A percentile compares a stretch with the other conserved stretches of the same genome.
phyloP scores from a whole-genome alignment of 2,888 invertebrate species.

The Euplagia quadripunctaria region DNA sequence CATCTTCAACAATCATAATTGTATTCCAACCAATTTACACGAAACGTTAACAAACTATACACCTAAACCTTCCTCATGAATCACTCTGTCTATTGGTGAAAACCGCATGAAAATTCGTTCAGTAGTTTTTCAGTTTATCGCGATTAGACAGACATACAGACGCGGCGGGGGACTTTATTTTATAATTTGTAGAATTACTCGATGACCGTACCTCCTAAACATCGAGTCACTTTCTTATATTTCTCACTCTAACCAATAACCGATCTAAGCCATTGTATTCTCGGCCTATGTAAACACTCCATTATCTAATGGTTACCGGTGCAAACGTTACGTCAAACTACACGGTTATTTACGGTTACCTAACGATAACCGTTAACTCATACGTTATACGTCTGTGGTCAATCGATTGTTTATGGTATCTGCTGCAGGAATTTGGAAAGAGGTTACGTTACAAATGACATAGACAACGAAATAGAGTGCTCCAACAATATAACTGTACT shows the following conservation, averaged over 20 bases:
- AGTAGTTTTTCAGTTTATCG: too few species aligned
- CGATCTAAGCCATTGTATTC: neutral
- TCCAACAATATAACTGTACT: too few species aligned
- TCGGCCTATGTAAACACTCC: conserved; percentile 32
- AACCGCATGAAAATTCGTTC: too few species aligned
- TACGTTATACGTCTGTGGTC: conserved; percentile 28
- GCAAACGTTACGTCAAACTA: conserved; percentile 33
- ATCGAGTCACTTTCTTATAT: neutral
- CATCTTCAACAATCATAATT: too few species aligned
- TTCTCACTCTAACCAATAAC: neutral
- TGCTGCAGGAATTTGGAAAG: conserved; percentile 7
- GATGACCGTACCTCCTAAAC: neutral
- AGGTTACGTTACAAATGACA: conserved; percentile 10
- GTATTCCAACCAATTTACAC: too few species aligned
- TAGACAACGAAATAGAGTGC: neutral
- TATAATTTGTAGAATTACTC: too few species aligned
- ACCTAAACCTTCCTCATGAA: too few species aligned
- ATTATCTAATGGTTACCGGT: conserved; percentile 36
- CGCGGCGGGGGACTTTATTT: too few species aligned
- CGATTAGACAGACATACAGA: too few species aligned
- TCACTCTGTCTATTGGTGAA: too few species aligned
- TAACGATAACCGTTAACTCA: conserved; percentile 36
- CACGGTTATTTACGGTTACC: conserved; percentile 33
- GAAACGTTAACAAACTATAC: too few species aligned
- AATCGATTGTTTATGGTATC: conserved; percentile 39